Base-by-base conservation (phyloP, 2,888 invertebrate genomes). In the Troides oblongomaculatus region DNA sequence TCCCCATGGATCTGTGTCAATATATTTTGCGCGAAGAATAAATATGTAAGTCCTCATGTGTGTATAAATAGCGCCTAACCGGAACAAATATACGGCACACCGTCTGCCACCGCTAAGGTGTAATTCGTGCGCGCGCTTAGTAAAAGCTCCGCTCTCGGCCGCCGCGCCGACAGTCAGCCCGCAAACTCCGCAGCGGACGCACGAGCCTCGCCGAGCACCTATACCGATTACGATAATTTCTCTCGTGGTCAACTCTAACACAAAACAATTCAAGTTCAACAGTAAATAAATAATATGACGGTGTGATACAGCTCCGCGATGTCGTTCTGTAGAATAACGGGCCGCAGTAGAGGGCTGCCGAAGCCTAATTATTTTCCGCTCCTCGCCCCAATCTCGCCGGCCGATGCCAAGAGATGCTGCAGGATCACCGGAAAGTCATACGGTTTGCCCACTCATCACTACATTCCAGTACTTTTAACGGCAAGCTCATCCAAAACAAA, bases 361-460 rank as follows among this genome's bases (percentile, higher is more conserved):
- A 95, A 96, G 82, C 96, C 96, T 67, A 96, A 97, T 86, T 97
- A 96, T 84, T 95, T 97, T 81, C 97, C 97, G 25, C 92, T 97
- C 66, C 92, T 97, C 75, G 96, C 96, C 62, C 96, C 97, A 5
- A 95, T 97, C 72, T 96, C 96, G 64, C 96, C 97, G 18, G 96
- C 96, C n/a, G 96, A 97, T 81, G 97, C 97, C 1, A 95, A 95
- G 79, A 93, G 96, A 72, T 95, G 95, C 84, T 96, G 96, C 87
- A 94, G 96, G 76, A 96, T 97, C 77, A 96, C 96, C 64, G 96
- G 96, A 70, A 96, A 96, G 83, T 95, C 96, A 56, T 94, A 96
- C 74, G 95, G 96, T 46, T 90, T 95, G 68, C 95, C 95, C 62
- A 94, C 95, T 58, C 96, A 96, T 85, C 96, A 96, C 86, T 96